Percentiles rank a stretch among this genome's conserved stretches.
These are phyloP conservation scores for Drosophila fungiperda DNA, from an alignment of 2,888 invertebrate species.

Conservation along the genomic window DNA sequence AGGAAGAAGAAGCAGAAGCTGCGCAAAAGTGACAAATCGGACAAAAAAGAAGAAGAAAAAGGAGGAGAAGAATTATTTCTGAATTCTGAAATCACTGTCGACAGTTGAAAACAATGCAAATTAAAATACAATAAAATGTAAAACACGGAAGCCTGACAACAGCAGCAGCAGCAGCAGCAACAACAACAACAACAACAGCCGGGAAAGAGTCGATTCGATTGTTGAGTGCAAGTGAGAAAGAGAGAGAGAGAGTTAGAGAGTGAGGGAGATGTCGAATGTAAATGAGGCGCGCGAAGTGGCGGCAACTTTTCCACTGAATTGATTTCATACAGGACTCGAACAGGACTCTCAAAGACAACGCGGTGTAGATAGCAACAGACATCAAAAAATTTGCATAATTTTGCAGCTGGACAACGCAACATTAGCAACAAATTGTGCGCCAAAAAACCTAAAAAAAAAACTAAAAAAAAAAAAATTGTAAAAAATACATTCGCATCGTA, in stretches of 20 bases:
- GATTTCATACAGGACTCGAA: conserved; percentile 52
- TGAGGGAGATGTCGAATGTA: conserved; percentile 33
- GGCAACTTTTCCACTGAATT: conserved; percentile 79
- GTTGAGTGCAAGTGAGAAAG: not conserved
- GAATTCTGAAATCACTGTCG: conserved; percentile 36
- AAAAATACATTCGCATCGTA: not conserved
- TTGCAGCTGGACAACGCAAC: conserved; percentile 50
- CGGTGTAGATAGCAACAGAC: conserved; percentile 47
- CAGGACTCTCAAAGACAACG: conserved; percentile 36
- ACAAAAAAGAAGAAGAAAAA: not conserved
- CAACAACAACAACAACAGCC: conserved; percentile 4
- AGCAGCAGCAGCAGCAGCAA: conserved; percentile 12
- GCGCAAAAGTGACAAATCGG: conserved; percentile 4
- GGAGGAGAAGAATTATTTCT: not conserved
- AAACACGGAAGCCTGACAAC: conserved; percentile 49
- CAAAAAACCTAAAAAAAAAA: conserved; percentile 4
- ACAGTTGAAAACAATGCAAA: conserved; percentile 74
- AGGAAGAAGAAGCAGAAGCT: not conserved
- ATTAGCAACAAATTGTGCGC: conserved; percentile 55
- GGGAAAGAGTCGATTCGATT: not conserved
- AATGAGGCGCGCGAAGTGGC: conserved; percentile 58
- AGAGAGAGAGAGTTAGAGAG: not conserved
- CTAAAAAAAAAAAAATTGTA: no score
- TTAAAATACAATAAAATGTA: conserved; percentile 80
- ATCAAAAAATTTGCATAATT: conserved; percentile 55